Base-by-base conservation (phyloP, 2,888 invertebrate species). In the Dryococelus australis region DNA sequence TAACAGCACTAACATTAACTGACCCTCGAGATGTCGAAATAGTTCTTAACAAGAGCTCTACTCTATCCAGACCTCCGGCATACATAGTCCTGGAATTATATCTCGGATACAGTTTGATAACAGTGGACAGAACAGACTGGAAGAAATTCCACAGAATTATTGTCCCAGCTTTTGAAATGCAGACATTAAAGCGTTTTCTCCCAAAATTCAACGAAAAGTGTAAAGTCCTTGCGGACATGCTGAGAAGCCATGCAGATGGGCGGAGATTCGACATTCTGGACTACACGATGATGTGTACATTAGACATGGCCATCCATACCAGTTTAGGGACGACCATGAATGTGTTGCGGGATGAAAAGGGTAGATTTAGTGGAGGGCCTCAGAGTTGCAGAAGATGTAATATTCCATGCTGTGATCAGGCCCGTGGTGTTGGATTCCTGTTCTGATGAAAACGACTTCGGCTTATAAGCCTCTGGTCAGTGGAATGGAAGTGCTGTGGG, bases 121-220 rank as follows among this genome's bases (percentile, higher is more conserved):
- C 65, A 20, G 65, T 24, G 8, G n/a, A 65, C 65, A 65, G 65
- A 20, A 16, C 8, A 20, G 65, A 65, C 65, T 10, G 65, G 65
- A 65, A 65, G 65, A 65, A n/a, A n/a, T 65, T n/a, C 65, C 65
- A 65, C 65, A 65, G 65, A n/a, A 65, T 65, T n/a, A 65, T 65
- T 16, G 16, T 20, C 8, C 65, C 65, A n/a, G 65, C 65, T 65
- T 65, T 65, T 6, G n/a, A 24, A 24, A 1, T 65, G 24, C 20
- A 8, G 65, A 65, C 65, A 8, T 16, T 65, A n/a, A 65, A 65
- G 65, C 1, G 65, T 1, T 65, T 65, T 24, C 20, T 65, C 24
- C 65, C 65, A n/a, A 20, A 8, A 8, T 16, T 65, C 65, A 65
- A n/a, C 24, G n/a, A n/a, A 20, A 65, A 65, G 65, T 16, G 65